Conservation (phyloP, 2,888 invertebrate species). For the Pogonocherus hispidulus region DNA sequence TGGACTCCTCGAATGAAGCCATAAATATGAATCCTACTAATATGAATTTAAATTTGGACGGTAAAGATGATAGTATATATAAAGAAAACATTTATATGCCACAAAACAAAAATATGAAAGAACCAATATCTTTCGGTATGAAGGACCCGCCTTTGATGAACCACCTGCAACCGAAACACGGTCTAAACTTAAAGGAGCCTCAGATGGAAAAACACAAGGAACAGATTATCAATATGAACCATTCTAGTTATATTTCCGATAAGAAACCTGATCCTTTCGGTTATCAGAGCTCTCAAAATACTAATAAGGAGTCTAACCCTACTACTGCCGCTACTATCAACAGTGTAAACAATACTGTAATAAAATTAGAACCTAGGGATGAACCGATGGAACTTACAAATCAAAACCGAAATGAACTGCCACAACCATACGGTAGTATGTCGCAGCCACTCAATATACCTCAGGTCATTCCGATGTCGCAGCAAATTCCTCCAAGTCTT, state of each 20-base stretch:
- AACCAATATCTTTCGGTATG: slow-evolving; percentile 59
- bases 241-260: slow-evolving; percentile 57
- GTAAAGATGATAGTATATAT: slow-evolving; percentile 42
- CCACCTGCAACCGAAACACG: slow-evolving; percentile 55
- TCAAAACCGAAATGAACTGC: slow-evolving; percentile 52
- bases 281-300: slow-evolving; percentile 42
- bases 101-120: slow-evolving; percentile 57
- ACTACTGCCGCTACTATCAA: slow-evolving; percentile 47
- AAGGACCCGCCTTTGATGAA: slow-evolving; percentile 59
- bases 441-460: slow-evolving; percentile 65
- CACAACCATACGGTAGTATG: slow-evolving; percentile 41
- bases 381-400: slow-evolving; percentile 67
- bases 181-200: slow-evolving; percentile 59
- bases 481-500: slow-evolving; percentile 53
- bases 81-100: slow-evolving; percentile 58
- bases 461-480: slow-evolving; percentile 61
- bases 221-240: slow-evolving; percentile 62
- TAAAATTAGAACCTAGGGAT: slow-evolving; percentile 67
- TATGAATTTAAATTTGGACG: slow-evolving; percentile 43
- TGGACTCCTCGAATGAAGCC: slow-evolving; percentile 62
- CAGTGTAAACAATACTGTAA: slow-evolving; percentile 52
- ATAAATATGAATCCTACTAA: slow-evolving; percentile 56
- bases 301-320: slow-evolving; percentile 47
- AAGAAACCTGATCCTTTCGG: slow-evolving; percentile 57
- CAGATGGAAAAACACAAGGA: slow-evolving; percentile 56